Evolutionary conservation across 2,113 vertebrate genomes (phyloP).

Genomic region (Syrmaticus mikado): DNA sequence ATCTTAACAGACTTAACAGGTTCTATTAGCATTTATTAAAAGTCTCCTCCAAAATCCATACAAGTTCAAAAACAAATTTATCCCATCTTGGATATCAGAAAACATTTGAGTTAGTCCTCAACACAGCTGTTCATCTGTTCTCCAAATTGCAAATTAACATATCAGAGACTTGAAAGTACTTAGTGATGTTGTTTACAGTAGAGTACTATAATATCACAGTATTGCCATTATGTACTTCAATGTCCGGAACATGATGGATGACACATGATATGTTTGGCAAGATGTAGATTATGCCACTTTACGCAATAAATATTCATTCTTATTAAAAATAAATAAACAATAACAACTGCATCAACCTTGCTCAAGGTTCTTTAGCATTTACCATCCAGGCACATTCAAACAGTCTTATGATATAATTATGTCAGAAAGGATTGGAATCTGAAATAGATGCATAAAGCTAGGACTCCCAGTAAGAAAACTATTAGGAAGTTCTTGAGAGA

Average conservation of each 20-base stretch:
- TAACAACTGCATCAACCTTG: background rate
- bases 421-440: background rate
- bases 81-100: background rate
- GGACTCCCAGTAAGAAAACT: background rate
- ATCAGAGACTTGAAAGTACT: background rate
- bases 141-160: background rate
- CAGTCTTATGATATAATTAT: background rate
- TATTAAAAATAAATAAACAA: background rate
- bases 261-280: background rate
- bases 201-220: fast-evolving
- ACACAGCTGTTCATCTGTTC: background rate
- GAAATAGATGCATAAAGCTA: background rate
- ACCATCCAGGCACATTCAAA: background rate
- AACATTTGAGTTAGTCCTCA: background rate
- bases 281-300: background rate
- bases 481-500: background rate
- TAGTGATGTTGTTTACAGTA: background rate
- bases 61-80: background rate
- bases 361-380: background rate
- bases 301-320: background rate
- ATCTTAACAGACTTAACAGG: background rate
- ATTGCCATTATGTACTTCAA: background rate
- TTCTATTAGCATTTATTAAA: slow-evolving; percentile 12
- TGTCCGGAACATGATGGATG: background rate
- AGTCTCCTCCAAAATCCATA: background rate